phyloP scores from a whole-genome alignment of 2,113 vertebrate species.

The Galemys pyrenaicus region DNA sequence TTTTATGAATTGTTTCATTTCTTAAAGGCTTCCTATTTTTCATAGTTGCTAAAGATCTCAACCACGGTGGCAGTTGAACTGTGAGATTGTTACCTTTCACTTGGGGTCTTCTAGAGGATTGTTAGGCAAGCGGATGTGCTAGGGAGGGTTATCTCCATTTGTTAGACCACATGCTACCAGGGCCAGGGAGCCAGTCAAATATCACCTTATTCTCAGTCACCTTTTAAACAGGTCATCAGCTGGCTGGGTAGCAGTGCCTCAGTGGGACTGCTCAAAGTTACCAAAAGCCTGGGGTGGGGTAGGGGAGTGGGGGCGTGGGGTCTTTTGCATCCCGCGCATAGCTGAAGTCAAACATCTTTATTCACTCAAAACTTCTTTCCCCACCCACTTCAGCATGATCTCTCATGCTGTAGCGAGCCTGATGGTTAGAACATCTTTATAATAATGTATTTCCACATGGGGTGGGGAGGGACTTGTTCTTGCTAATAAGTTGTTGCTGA shows the following conservation, averaged over 20 bases:
- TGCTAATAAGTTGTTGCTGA: neutral
- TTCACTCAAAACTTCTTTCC: neutral
- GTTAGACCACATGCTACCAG: slow-evolving; percentile 4
- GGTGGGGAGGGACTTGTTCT: neutral
- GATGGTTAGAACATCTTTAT: neutral
- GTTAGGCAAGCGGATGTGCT: neutral
- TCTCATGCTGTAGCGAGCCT: neutral
- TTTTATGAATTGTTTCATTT: neutral
- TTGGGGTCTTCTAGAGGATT: neutral
- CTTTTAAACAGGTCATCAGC: slow-evolving; percentile 4
- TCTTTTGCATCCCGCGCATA: neutral
- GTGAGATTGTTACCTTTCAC: neutral
- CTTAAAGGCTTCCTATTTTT: neutral
- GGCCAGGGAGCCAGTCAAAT: neutral
- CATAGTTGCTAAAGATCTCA: neutral
- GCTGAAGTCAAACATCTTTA: slow-evolving; percentile 14
- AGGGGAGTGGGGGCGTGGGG: no score
- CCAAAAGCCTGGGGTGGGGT: no score
- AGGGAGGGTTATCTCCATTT: slow-evolving; percentile 2
- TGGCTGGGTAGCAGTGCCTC: neutral
- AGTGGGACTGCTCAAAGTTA: neutral
- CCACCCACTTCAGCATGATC: neutral
- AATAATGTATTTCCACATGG: neutral
- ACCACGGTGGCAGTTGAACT: neutral
- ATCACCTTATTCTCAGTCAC: neutral